Base-by-base conservation (phyloP, 2,888 invertebrate species). In the Chrysolina haemoptera region DNA sequence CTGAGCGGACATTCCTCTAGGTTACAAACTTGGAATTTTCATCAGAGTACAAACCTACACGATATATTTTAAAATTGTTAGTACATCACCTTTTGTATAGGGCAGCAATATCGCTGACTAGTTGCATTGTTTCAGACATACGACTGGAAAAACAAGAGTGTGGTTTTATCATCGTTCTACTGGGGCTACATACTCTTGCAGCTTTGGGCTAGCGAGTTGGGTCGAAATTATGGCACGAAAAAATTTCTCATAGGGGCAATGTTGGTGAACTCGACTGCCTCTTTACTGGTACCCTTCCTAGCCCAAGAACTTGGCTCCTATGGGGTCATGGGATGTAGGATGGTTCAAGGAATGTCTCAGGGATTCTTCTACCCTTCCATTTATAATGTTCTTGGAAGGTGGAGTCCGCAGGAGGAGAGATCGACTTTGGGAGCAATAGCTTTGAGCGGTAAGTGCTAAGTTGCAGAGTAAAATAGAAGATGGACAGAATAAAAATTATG, bases 121-220 rank as follows among this genome's bases (percentile, higher is more conserved):
- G 16, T 50, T 16, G n/a, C 16, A 16, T 18, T 59, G 6, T 71
- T 92, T 92, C 53, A 81, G 80, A 79, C 75, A 0, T 80, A 76
- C 41, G 65, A 78, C 65, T 81, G 81, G 81, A 68, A 41, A 41
- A 76, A 79, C 70, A 83, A 87, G 3, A 89, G 90, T 8, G 83
- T 92, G 68, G 89, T 94, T 40, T 87, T 94, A 8, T 94, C 94
- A 10, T 93, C 94, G 0, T 95, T 95, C 86, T 94, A 94, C 86
- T 94, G 94, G 94, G 95, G 95, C 3, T 95, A 95, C 84, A 90
- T 94, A 1, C 77, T 93, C 1, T 91, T 93, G n/a, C 95, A 95
- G 86, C 87, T 95, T 1, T 93, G 93, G 0, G 91, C 92, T 0
- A 93, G 94, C 0, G 94, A 66, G 46, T 41, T 67, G 18, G 66